phyloP scores from a whole-genome alignment of 2,888 invertebrate species.

The Polymixis lichenea region DNA sequence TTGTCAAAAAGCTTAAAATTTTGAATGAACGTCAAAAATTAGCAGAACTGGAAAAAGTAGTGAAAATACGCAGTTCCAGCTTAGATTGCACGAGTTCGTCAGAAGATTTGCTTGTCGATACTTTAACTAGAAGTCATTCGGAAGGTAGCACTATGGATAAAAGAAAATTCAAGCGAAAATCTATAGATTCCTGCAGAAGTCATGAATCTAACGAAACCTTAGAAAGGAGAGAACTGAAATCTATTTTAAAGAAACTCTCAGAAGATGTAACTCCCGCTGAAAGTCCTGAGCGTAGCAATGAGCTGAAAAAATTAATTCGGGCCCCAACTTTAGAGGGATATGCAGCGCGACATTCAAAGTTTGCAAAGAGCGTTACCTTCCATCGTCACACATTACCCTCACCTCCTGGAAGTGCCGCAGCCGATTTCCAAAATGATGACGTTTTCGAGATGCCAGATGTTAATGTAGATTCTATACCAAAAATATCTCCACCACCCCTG shows the following conservation, averaged over 20 bases:
- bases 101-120: constrained; percentile 90
- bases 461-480: constrained; percentile 64
- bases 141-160: constrained; percentile 95
- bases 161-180: constrained; percentile 87
- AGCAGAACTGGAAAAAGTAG: constrained; percentile 94
- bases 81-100: constrained; percentile 93
- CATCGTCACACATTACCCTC: constrained; percentile 96
- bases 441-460: constrained; percentile 83
- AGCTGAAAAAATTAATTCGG: constrained; percentile 93
- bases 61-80: constrained; percentile 94
- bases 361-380: constrained; percentile 97
- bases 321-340: constrained; percentile 97
- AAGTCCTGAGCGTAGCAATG: constrained; percentile 88
- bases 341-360: constrained; percentile 96
- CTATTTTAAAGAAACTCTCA: constrained; percentile 95
- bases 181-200: constrained; percentile 81
- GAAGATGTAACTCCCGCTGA: constrained; percentile 91
- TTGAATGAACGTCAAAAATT: constrained; percentile 96
- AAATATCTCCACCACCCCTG: constrained; percentile 67
- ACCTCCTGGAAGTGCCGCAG: constrained; percentile 91
- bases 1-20: constrained; percentile 97
- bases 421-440: constrained; percentile 78
- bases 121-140: constrained; percentile 94
- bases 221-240: constrained; percentile 95
- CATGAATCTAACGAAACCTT: constrained; percentile 94